Conservation (phyloP, 2,888 invertebrate genomes). For the Creontiades dilutus region DNA sequence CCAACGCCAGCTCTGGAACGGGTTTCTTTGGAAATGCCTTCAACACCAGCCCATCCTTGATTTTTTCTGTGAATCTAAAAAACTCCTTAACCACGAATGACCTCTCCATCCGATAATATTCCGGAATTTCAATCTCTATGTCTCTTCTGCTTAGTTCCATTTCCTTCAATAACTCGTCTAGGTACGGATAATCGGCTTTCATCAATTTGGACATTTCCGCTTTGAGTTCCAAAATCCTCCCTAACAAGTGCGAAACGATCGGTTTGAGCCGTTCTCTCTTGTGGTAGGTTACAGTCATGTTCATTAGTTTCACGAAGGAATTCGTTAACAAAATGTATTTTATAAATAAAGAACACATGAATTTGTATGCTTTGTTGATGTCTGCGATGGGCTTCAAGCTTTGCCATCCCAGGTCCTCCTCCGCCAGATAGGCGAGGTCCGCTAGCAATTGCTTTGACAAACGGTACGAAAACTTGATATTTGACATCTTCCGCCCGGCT, state of each 20-base stretch:
- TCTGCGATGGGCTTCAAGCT: slow-evolving; percentile 11
- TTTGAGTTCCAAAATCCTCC: slow-evolving; percentile 53
- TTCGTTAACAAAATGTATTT: slow-evolving; percentile 63
- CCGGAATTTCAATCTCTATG: slow-evolving; percentile 53
- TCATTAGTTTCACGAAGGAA: slow-evolving; percentile 48
- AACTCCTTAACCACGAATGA: slow-evolving; percentile 61
- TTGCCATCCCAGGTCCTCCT: slow-evolving; percentile 51
- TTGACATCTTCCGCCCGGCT: not conserved
- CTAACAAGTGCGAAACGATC: slow-evolving; percentile 19
- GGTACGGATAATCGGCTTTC: slow-evolving; percentile 48
- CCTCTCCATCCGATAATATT: slow-evolving; percentile 54
- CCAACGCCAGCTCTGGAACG: slow-evolving; percentile 47
- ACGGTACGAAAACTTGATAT: slow-evolving; percentile 14
- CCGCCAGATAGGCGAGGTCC: not conserved
- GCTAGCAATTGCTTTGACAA: slow-evolving; percentile 11
- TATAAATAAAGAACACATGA: slow-evolving; percentile 35
- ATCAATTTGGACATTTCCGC: slow-evolving; percentile 62
- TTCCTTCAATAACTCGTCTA: slow-evolving; percentile 50
- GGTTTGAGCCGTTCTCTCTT: slow-evolving; percentile 63
- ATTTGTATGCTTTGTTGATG: slow-evolving; percentile 26
- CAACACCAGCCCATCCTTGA: slow-evolving; percentile 56
- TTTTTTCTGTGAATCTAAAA: slow-evolving; percentile 59
- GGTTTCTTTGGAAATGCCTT: slow-evolving; percentile 52
- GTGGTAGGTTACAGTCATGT: slow-evolving; percentile 59
- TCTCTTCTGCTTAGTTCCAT: slow-evolving; percentile 54